Evolutionary conservation across 1,140 invertebrate species (phyloP).

Genomic region (Brachionus rotundiformis): DNA sequence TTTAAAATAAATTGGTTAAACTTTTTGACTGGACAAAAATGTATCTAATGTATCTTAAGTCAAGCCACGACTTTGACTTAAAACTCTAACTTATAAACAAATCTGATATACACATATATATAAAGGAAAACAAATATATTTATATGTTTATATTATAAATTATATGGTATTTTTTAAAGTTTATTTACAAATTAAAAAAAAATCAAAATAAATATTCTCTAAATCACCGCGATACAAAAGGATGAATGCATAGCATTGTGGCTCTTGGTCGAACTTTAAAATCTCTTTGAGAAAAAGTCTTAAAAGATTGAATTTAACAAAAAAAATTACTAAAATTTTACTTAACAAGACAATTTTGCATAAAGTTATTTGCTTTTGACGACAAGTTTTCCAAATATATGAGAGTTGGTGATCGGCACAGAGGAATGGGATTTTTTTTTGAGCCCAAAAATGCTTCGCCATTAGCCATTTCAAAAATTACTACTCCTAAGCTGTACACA

Average conservation of each 20-base stretch:
- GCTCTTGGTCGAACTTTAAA: conserved; percentile 22
- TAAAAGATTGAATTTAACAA: background rate
- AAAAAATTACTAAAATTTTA: conserved; percentile 6
- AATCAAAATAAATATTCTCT: background rate
- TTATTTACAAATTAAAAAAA: background rate
- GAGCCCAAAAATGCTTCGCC: conserved; percentile 21
- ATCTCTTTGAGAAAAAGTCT: background rate
- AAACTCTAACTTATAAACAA: too few species aligned
- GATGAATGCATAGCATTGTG: background rate
- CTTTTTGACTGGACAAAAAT: too few species aligned
- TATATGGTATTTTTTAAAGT: background rate
- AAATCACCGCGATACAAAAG: background rate
- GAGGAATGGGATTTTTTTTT: background rate
- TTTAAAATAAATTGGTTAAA: background rate
- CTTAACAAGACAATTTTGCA: conserved; percentile 43
- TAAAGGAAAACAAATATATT: too few species aligned
- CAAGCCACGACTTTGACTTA: too few species aligned
- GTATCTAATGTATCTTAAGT: too few species aligned
- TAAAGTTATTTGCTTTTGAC: conserved; percentile 37
- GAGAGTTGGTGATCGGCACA: background rate
- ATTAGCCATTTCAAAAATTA: conserved; percentile 38
- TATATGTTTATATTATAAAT: too few species aligned
- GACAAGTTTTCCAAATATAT: background rate
- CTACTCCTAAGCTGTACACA: conserved; percentile 28
- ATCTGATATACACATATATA: too few species aligned